Base-by-base conservation (phyloP, 2,797 vertebrate species). In the Myiotriccus ornatus region DNA sequence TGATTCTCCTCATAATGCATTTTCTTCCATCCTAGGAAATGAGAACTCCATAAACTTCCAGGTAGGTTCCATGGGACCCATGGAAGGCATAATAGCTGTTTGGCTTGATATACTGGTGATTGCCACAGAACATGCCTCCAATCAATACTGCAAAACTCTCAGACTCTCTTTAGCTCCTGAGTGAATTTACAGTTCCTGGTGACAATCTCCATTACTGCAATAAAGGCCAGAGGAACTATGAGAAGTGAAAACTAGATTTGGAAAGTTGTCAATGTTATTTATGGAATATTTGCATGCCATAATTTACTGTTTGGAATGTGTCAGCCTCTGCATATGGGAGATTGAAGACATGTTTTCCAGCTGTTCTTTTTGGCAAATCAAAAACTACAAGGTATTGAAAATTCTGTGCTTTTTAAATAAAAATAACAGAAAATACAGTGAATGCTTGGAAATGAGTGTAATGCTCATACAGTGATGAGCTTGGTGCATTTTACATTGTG, bases 11-110 rank as follows among this genome's bases (percentile, higher is more conserved):
- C 55, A 75, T 84, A 67, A 62, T 65, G 62, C 23, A 43, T 10
- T 95, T 96, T 60, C 22, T 87, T 92, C 56, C 50, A 7, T 71
- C 32, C 71, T 53, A 60, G 68, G 71, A 94, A 94, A 83, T 87
- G 64, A 93, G 86, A 89, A 52, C 10, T 79, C 74, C 21, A 34
- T 70, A 73, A 96, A 65, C 57, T 73, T 73, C 83, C 47, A 87
- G 52, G 49, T 69, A 73, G 71, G 50, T 83, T 94, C 68, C 73
- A 57, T 15, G 19, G 68, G 76, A 34, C 32, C 17, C 44, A 50
- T 37, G 32, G 35, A 82, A 71, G n/a, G 52, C 2, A 11, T 57
- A 94, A 75, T 62, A 78, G 43, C 47, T 86, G 56, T 65, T 62
- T 44, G 62, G 27, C 41, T 88, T 90, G 55, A 71, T 93, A 34